Evolutionary conservation across 1,140 invertebrate genomes (phyloP).

Genomic region (Dreissena polymorpha): DNA sequence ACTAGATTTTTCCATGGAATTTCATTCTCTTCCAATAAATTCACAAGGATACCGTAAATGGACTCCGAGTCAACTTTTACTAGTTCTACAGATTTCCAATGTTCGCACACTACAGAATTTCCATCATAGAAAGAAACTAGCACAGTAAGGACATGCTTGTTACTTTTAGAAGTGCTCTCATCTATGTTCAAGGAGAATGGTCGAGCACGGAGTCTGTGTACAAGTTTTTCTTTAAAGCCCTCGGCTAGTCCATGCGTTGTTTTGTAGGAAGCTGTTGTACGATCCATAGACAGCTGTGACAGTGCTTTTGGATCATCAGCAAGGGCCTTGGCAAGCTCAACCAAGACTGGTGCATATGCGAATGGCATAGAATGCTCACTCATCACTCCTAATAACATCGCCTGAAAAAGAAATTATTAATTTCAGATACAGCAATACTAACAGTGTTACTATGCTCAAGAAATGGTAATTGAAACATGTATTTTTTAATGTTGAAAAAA

Average conservation of each 20-base stretch:
- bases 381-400: neutral
- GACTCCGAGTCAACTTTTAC: slow-evolving; percentile 17
- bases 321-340: slow-evolving; percentile 13
- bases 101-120: too few species aligned
- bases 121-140: slow-evolving; percentile 27
- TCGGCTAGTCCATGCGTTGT: slow-evolving; percentile 17
- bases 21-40: slow-evolving; percentile 32
- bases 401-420: slow-evolving; percentile 1
- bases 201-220: neutral
- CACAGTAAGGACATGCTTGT: slow-evolving; percentile 40
- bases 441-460: neutral
- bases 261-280: slow-evolving; percentile 29
- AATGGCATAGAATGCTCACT: slow-evolving; percentile 22
- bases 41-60: slow-evolving; percentile 5
- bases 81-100: slow-evolving; percentile 30
- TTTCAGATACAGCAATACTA: neutral
- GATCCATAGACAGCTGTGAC: neutral
- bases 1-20: slow-evolving; percentile 60
- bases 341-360: neutral
- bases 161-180: slow-evolving; percentile 23
- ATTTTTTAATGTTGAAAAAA: neutral
- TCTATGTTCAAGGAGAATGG: slow-evolving; percentile 42
- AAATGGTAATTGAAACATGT: neutral
- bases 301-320: slow-evolving; percentile 24
- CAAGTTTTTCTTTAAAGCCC: slow-evolving; percentile 1